These are phyloP conservation scores for Siderastrea radians DNA, from an alignment of 92 coral and sea anemone genomes.

Conservation along the genomic window DNA sequence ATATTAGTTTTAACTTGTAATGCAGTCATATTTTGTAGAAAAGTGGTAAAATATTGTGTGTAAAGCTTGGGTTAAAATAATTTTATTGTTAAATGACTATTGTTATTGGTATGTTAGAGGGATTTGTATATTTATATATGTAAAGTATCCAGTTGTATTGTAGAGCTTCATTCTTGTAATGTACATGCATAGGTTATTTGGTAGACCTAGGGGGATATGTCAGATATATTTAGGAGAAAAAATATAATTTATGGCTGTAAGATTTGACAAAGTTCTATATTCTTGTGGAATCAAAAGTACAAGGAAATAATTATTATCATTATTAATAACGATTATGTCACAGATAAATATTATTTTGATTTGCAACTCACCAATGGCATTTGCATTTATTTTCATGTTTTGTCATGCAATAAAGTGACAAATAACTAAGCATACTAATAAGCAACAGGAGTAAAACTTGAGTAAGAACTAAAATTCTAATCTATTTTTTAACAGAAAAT, in stretches of 20 bases:
- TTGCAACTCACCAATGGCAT: neutral
- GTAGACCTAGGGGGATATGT: neutral
- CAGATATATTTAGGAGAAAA: neutral
- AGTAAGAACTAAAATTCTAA: neutral
- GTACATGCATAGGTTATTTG: neutral
- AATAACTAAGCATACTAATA: neutral
- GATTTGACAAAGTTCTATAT: neutral
- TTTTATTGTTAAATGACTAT: neutral
- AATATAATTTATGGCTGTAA: neutral
- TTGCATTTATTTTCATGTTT: neutral
- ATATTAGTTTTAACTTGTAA: no score
- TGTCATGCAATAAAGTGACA: neutral
- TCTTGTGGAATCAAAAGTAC: neutral
- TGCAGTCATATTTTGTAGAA: no score
- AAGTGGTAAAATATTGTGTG: neutral
- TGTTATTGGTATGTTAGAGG: neutral
- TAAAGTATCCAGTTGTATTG: neutral
- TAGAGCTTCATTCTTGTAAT: neutral
- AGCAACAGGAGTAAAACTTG: neutral
- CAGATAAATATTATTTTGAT: neutral
- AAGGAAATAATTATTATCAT: neutral
- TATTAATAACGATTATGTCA: neutral
- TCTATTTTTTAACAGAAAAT: slow-evolving; percentile 10
- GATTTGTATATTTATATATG: slow-evolving; percentile 17
- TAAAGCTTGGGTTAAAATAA: slow-evolving; percentile 8